These are phyloP conservation scores for Catostylus mosaicus DNA, from an alignment of 30 jellyfish, hydroid and myxozoan genomes.

Conservation along the genomic window DNA sequence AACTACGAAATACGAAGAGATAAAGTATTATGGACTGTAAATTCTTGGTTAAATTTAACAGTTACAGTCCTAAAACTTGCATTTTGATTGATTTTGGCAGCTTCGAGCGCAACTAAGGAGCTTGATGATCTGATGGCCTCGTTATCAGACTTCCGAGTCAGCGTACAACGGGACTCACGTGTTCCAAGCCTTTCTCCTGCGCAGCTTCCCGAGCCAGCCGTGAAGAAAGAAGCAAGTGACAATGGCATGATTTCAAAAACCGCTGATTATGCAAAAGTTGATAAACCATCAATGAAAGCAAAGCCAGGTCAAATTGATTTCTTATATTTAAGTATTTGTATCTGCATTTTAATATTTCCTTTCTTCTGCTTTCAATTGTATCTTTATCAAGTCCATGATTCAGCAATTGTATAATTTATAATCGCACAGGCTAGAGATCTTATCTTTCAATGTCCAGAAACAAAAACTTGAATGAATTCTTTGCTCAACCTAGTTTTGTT, in stretches of 20 bases:
- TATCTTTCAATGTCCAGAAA: no score
- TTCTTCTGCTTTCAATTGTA: no score
- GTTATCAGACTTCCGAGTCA: conserved; percentile 91
- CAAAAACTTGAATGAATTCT: no score
- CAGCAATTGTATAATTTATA: no score
- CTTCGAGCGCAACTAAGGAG: conserved; percentile 95
- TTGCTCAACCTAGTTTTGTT: no score
- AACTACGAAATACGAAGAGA: neutral
- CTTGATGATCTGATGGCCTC: conserved; percentile 98
- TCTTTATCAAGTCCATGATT: no score
- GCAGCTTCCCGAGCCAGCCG: conserved; percentile 18
- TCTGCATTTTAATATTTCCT: no score
- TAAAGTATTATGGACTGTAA: neutral
- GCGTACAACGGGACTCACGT: conserved; percentile 65
- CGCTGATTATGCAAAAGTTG: conserved; percentile 90
- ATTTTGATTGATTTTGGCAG: conserved; percentile 42
- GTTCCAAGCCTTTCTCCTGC: conserved; percentile 46
- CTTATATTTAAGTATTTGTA: no score
- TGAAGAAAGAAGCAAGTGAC: conserved; percentile 5
- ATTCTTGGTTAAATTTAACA: neutral
- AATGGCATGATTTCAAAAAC: conserved; percentile 67
- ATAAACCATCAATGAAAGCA: conserved; percentile 74
- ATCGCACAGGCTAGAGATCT: no score
- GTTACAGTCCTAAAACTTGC: neutral
- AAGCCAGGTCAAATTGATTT: conserved; percentile 25